These are phyloP conservation scores for Florisuga fusca DNA, from an alignment of 2,797 vertebrate genomes.

Conservation along the genomic window DNA sequence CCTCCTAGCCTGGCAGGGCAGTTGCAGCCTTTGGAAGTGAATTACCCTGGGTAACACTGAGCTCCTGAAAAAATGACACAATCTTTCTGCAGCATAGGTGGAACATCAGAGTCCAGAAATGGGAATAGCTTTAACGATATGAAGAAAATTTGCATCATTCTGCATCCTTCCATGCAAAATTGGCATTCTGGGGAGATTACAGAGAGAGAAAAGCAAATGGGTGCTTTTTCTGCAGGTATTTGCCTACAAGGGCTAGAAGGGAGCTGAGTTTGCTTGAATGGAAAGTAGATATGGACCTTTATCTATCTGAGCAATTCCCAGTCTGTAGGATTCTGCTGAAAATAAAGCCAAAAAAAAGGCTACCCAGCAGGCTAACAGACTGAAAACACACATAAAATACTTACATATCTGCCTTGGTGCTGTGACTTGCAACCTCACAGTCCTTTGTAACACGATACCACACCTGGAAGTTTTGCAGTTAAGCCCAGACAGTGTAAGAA, in stretches of 20 bases:
- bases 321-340: neutral
- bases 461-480: neutral
- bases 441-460: fast-evolving
- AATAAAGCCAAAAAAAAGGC: neutral
- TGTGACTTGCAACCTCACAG: neutral
- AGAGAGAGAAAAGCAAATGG: neutral
- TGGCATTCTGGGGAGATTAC: neutral
- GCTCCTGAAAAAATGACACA: neutral
- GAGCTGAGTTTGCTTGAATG: neutral
- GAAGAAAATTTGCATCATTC: neutral
- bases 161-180: neutral
- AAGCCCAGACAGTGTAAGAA: neutral
- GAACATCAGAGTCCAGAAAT: neutral
- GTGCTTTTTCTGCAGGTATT: neutral
- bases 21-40: neutral
- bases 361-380: neutral
- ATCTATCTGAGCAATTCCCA: neutral
- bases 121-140: fast-evolving
- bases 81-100: neutral
- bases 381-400: neutral
- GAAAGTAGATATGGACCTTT: neutral
- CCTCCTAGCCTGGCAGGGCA: neutral
- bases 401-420: neutral
- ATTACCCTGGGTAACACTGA: neutral
- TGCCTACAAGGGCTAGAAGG: neutral